Base-by-base conservation (phyloP, 2,888 invertebrate species). In the Cheilosia pagana region DNA sequence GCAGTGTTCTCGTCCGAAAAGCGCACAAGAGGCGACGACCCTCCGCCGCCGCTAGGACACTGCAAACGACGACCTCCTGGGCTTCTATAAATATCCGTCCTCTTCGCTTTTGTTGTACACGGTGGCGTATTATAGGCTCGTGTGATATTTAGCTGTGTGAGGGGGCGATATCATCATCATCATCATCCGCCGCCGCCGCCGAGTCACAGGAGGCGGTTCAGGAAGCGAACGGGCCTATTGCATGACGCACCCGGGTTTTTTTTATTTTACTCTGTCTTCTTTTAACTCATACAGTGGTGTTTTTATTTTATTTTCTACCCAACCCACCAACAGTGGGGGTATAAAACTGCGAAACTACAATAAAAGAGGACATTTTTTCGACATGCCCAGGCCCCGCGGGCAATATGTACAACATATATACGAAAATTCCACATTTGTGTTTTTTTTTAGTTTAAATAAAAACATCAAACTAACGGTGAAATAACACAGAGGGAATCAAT, bases 171-270 rank as follows among this genome's bases (percentile, higher is more conserved):
- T 82, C 78, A 78, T 72, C 72, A 65, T 59, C 65, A 74, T 74
- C 28, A 28, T 28, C 28, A 6, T 1, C 28, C 28, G 28, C 6
- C 28, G 28, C 6, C 8, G 28, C 57, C 55, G 35, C n/a, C 41
- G 65, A 53, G 45, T 28, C 63, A 53, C 48, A 65, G 48, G 39
- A 71, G 77, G 70, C 72, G 72, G 68, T 50, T 82, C 78, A 72
- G 72, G 21, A 75, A 68, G 65, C 43, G 55, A 70, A 48, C 21
- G 43, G 62, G 72, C 67, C 78, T 74, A 78, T 78, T 68, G 35
- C 78, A 83, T 83, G 83, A 83, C 83, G 83, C 83, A 83, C 83
- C 83, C 79, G 65, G 60, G 45, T 59, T 55, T 43, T 35, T 68
- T 67, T 35, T 65, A 2, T 23, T 23, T 28, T 28, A 28, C 8